Percentiles rank a stretch among this genome's conserved stretches.
These are phyloP conservation scores for Phenganax stokvisi DNA, from an alignment of 92 coral and sea anemone species.

Conservation along the genomic window DNA sequence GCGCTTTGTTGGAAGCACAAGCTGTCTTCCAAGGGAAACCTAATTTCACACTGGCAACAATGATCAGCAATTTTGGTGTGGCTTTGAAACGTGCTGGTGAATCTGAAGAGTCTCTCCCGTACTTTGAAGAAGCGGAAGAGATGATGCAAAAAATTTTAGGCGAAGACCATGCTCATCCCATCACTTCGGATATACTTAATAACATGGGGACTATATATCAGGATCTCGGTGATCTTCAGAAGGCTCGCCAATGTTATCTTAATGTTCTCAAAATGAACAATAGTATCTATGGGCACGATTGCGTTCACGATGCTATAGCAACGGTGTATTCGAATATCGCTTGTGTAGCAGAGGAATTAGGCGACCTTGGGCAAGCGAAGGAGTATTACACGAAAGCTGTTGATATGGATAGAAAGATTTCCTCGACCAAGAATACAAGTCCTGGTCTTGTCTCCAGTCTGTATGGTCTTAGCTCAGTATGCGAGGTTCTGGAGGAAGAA, in stretches of 20 bases:
- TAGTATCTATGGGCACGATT: background rate
- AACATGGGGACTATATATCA: conserved; percentile 17
- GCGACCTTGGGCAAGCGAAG: conserved; percentile 10
- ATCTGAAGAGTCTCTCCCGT: background rate
- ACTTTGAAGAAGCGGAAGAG: conserved; percentile 20
- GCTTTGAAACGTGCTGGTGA: conserved; percentile 19
- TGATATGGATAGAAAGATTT: conserved; percentile 11
- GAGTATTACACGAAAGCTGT: conserved; percentile 25
- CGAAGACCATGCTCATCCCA: background rate
- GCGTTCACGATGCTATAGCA: background rate
- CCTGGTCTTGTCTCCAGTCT: conserved; percentile 1
- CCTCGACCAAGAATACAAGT: background rate
- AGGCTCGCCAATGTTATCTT: conserved; percentile 1
- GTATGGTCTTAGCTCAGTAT: conserved; percentile 17
- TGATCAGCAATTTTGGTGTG: background rate
- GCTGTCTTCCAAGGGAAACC: conserved; percentile 9
- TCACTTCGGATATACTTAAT: background rate
- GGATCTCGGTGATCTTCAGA: background rate
- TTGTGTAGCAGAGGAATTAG: conserved; percentile 12
- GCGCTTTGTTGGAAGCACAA: conserved; percentile 2
- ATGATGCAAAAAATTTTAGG: background rate
- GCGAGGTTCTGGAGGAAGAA: conserved; percentile 10
- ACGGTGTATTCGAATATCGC: conserved; percentile 13
- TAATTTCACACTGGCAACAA: background rate
- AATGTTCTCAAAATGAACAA: background rate